Conservation (phyloP, 1,140 invertebrate species). For the Calephelis virginiensis region DNA sequence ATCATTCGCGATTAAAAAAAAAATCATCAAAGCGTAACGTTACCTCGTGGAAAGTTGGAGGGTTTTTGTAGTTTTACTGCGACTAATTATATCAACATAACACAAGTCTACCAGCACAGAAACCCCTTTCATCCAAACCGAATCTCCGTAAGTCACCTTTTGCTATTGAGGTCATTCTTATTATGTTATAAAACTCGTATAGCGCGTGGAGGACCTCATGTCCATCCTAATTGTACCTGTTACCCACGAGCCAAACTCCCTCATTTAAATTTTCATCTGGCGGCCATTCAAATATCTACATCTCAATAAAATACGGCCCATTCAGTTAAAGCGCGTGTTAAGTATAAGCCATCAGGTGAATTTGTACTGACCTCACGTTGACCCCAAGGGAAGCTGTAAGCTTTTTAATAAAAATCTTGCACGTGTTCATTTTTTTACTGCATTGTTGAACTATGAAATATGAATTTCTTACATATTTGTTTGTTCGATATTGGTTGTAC, state of each 20-base stretch:
- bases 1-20: too few relatives aligned
- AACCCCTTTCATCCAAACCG: background rate
- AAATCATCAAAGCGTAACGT: too few relatives aligned
- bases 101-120: too few relatives aligned
- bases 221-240: background rate
- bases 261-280: constrained; percentile 13
- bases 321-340: constrained; percentile 27
- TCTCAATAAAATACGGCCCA: constrained; percentile 32
- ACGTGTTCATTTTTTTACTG: background rate
- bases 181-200: constrained; percentile 4
- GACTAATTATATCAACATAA: too few relatives aligned
- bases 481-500: background rate
- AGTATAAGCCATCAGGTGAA: constrained; percentile 33
- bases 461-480: background rate
- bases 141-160: background rate
- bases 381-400: constrained; percentile 36
- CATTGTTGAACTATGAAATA: background rate
- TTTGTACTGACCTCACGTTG: constrained; percentile 36
- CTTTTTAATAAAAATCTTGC: constrained; percentile 9
- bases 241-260: constrained; percentile 16
- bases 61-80: too few relatives aligned
- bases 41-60: too few relatives aligned
- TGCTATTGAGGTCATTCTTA: background rate
- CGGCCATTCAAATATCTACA: constrained; percentile 28
- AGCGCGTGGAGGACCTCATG: background rate